These are phyloP conservation scores for Cirrhinus mrigala DNA, from an alignment of 2,797 vertebrate species.

Conservation along the genomic window DNA sequence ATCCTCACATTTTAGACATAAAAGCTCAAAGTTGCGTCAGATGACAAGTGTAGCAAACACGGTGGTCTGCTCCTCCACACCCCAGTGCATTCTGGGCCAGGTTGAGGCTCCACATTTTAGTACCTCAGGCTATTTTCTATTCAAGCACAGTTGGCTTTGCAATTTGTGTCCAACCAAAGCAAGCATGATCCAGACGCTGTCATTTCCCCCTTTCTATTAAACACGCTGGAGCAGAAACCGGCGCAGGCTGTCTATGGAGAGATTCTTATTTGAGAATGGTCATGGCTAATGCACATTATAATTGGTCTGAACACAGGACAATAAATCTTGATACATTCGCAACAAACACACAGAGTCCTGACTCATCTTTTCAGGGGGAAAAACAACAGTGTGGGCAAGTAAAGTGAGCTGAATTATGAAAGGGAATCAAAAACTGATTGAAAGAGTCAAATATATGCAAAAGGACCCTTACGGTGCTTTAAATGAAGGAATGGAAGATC, in stretches of 20 bases:
- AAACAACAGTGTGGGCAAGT: conserved; percentile 9
- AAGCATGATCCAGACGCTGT: conserved; percentile 65
- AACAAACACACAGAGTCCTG: conserved; percentile 45
- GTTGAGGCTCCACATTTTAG: conserved; percentile 41
- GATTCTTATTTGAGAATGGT: conserved; percentile 67
- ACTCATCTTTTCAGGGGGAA: conserved; percentile 19
- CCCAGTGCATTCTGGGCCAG: conserved; percentile 36
- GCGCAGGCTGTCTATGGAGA: conserved; percentile 63
- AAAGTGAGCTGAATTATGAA: not conserved
- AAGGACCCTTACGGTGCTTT: not conserved
- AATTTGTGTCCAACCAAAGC: conserved; percentile 55
- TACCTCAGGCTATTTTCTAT: conserved; percentile 50
- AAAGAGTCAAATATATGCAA: conserved; percentile 18
- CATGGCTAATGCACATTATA: conserved; percentile 66
- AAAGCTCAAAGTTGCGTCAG: not conserved
- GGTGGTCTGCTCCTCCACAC: not conserved
- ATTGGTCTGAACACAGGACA: conserved; percentile 66
- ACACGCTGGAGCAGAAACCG: conserved; percentile 59
- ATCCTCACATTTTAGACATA: not conserved
- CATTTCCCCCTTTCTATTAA: conserved; percentile 62
- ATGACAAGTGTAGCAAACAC: not conserved
- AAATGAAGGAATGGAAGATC: conserved; percentile 7
- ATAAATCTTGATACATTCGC: conserved; percentile 63
- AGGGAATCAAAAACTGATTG: not conserved
- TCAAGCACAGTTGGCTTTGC: conserved; percentile 55